Conservation (phyloP, 2,888 invertebrate genomes). For the Microplitis manilae region DNA sequence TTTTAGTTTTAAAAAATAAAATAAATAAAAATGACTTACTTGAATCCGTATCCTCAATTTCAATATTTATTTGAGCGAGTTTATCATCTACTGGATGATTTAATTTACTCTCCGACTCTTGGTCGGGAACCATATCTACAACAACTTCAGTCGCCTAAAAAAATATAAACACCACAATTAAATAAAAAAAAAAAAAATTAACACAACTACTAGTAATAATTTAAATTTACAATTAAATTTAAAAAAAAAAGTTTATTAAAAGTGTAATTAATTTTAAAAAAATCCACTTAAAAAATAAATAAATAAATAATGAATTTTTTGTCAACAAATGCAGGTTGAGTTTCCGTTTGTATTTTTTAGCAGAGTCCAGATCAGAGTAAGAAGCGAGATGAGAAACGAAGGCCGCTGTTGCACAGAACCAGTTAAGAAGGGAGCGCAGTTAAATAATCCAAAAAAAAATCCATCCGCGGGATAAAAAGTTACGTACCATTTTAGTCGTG, state of each 20-base stretch:
- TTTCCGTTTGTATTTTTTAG: too few species aligned
- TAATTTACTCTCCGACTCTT: slow-evolving; percentile 29
- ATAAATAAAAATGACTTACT: neutral
- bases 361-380: too few species aligned
- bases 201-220: neutral
- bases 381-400: neutral
- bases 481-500: neutral
- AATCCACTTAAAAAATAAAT: too few species aligned
- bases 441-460: neutral
- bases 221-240: neutral
- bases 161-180: neutral
- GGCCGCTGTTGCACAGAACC: neutral
- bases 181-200: neutral
- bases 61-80: neutral
- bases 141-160: slow-evolving; percentile 43
- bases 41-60: neutral
- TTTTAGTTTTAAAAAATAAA: neutral
- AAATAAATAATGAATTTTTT: too few species aligned
- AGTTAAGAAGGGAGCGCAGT: neutral
- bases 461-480: neutral
- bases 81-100: neutral
- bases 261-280: too few species aligned
- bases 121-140: slow-evolving; percentile 38
- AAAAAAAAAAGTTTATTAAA: too few species aligned
- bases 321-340: too few species aligned